These are phyloP conservation scores for Cabera pusaria DNA, from an alignment of 2,888 invertebrate genomes.

Conservation along the genomic window DNA sequence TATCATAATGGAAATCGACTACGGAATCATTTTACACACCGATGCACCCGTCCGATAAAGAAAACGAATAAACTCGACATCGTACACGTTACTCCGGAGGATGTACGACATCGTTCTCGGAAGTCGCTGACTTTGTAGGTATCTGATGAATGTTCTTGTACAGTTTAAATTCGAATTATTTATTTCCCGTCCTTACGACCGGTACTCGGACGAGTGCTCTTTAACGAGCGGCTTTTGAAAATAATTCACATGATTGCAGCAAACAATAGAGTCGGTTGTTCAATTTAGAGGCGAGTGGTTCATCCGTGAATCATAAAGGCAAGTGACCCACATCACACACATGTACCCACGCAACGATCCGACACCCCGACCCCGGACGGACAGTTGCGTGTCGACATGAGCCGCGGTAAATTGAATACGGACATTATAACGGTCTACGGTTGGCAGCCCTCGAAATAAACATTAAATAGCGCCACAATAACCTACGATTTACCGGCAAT, in stretches of 20 bases:
- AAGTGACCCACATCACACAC: slow-evolving; percentile 66
- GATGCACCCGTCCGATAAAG: slow-evolving; percentile 56
- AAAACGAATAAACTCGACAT: slow-evolving; percentile 47
- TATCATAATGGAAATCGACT: slow-evolving; percentile 74
- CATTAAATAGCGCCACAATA: slow-evolving; percentile 77
- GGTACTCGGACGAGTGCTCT: slow-evolving; percentile 15
- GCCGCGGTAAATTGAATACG: slow-evolving; percentile 71
- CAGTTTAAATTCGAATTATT: slow-evolving; percentile 16
- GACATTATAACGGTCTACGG: slow-evolving; percentile 59
- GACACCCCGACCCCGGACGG: slow-evolving; percentile 55
- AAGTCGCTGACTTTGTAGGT: slow-evolving; percentile 26
- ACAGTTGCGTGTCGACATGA: slow-evolving; percentile 73
- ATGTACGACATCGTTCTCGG: slow-evolving; percentile 44
- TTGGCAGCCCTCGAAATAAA: slow-evolving; percentile 65
- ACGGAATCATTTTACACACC: slow-evolving; percentile 62
- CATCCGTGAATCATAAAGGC: slow-evolving; percentile 54
- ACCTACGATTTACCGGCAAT: slow-evolving; percentile 80
- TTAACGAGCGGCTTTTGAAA: slow-evolving; percentile 28
- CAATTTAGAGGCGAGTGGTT: slow-evolving; percentile 40
- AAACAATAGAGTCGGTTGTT: slow-evolving; percentile 42
- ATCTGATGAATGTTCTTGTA: slow-evolving; percentile 10
- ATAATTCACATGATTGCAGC: slow-evolving; percentile 39
- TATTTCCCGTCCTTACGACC: slow-evolving; percentile 10
- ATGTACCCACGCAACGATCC: slow-evolving; percentile 59
- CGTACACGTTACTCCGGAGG: slow-evolving; percentile 40